Evolutionary conservation across 2,888 invertebrate genomes (phyloP), one percentile per base, ranked within the genome.

Genomic region (Chrysodeixis includens): DNA sequence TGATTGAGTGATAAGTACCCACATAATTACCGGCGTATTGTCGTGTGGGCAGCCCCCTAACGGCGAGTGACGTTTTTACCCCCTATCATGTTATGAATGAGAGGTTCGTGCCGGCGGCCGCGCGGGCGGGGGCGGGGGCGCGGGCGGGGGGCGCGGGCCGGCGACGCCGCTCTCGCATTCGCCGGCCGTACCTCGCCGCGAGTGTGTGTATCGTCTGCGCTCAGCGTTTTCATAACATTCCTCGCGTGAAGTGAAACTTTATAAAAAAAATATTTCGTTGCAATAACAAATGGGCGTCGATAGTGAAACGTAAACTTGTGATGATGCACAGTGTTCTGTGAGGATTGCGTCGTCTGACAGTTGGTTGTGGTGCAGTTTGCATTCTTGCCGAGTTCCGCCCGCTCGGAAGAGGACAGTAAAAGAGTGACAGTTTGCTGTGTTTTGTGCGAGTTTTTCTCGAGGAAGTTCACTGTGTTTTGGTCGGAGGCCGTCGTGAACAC

Each of bases 301-400:
- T 86, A 93, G 94, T 95, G 94, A 90, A 92, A 92, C 90, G 79
- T 90, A 86, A 91, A 90, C 88, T 89, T 88, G 92, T 93, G 92
- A 88, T 90, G 85, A 86, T 88, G 88, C 87, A 87, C 88, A 86
- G 92, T 92, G 92, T 79, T 87, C 86, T 86, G 86, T 89, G 86
- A 89, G 79, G 83, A 79, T 69, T 72, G 30, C 71, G 68, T 67
- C 69, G 76, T 82, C 74, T 79, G 72, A 83, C 83, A 82, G 74
- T 78, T 76, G 78, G 81, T 85, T 83, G 85, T 85, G 81, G 86
- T 85, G 83, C 81, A 86, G 86, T 88, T 87, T 83, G 84, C 87
- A 86, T 86, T 85, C 66, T 78, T 76, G 64, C 83, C 83, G 87
- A 89, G 90, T 87, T 89, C 86, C 84, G 84, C 83, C 85, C 80